Conservation (phyloP, 1,140 invertebrate species). For the Muscidifurax raptorellus region DNA sequence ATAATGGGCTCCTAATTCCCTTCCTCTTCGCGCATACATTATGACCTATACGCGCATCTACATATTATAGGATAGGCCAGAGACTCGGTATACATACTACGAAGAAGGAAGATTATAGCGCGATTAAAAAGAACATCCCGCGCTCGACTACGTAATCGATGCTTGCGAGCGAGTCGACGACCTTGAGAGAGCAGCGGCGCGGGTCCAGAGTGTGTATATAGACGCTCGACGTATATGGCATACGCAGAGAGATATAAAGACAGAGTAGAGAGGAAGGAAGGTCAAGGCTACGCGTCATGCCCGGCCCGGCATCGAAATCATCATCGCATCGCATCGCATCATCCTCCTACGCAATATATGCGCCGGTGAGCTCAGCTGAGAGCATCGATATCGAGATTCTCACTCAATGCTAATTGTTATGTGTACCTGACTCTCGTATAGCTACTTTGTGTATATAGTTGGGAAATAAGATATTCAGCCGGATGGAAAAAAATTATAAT, state of each 20-base stretch:
- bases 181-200: conserved; percentile 37
- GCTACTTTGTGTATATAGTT: background rate
- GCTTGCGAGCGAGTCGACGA: conserved; percentile 43
- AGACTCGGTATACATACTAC: too few species aligned
- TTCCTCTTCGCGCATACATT: background rate
- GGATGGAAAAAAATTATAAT: background rate
- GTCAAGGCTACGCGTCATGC: conserved; percentile 51
- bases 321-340: conserved; percentile 14
- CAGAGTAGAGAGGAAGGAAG: conserved; percentile 13
- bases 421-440: background rate
- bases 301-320: conserved; percentile 39
- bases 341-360: background rate
- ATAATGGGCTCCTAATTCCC: background rate
- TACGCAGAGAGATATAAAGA: background rate
- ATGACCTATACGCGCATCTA: too few species aligned
- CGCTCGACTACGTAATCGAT: conserved; percentile 45
- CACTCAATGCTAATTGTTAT: background rate
- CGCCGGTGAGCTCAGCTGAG: background rate
- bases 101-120: background rate
- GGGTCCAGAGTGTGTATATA: background rate
- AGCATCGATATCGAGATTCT: conserved; percentile 19
- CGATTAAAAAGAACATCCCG: conserved; percentile 40
- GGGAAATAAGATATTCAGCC: background rate
- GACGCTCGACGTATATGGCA: background rate
- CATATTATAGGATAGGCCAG: too few species aligned